Conservation (phyloP, 2,113 vertebrate genomes). For the Rissa tridactyla region DNA sequence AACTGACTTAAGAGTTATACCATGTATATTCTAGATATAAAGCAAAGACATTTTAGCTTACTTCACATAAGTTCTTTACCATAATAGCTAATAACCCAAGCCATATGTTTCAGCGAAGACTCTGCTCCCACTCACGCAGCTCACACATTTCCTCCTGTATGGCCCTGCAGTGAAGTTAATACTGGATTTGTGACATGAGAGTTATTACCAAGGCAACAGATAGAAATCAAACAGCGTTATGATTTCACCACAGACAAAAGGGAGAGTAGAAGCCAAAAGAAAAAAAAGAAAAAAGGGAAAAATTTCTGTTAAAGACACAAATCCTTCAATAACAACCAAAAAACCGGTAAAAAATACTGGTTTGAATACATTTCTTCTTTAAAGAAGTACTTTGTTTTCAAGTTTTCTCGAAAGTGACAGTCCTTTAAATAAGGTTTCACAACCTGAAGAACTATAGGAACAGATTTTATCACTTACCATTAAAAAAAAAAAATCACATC, state of each 20-base stretch:
- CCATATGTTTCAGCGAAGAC: background rate
- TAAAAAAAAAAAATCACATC: background rate
- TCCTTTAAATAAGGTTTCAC: background rate
- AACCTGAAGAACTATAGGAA: background rate
- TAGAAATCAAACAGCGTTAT: conserved; percentile 2
- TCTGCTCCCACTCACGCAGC: background rate
- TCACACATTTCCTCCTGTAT: background rate
- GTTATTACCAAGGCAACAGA: conserved; percentile 54
- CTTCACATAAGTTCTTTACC: background rate
- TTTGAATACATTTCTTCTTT: background rate
- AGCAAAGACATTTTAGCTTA: background rate
- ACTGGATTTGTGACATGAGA: background rate
- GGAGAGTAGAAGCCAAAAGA: background rate
- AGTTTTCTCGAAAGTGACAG: background rate
- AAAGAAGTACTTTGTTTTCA: background rate
- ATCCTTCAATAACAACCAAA: background rate
- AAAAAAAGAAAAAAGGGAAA: background rate
- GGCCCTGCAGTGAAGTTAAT: background rate
- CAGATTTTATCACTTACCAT: background rate
- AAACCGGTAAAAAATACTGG: background rate
- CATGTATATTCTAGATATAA: background rate
- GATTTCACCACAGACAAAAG: conserved; percentile 11
- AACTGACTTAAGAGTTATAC: background rate
- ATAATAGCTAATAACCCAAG: background rate
- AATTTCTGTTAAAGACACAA: background rate